Percentiles rank a stretch among this genome's conserved stretches.
phyloP scores from a whole-genome alignment of 2,113 vertebrate genomes.

The Deroptyus accipitrinus region DNA sequence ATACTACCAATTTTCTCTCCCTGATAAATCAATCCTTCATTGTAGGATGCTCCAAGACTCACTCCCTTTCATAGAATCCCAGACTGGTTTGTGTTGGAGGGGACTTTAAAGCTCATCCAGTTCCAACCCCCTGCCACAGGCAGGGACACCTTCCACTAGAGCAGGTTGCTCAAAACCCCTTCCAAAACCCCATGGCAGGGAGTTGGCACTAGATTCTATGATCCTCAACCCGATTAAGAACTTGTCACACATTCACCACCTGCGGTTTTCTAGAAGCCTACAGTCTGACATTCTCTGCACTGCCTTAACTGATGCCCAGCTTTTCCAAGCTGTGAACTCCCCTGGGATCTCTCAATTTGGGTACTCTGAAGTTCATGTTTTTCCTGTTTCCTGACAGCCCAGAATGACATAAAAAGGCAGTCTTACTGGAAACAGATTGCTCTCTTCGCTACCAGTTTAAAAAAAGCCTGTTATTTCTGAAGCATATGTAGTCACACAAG shows the following conservation, averaged over 20 bases:
- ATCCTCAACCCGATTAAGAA: not conserved
- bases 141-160: not conserved
- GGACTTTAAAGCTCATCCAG: not conserved
- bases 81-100: not conserved
- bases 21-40: not conserved
- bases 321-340: not conserved
- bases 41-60: not conserved
- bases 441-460: not conserved
- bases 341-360: not conserved
- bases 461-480: not conserved
- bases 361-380: not conserved
- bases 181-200: not conserved
- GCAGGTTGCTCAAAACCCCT: not conserved
- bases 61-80: not conserved
- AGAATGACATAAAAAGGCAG: not conserved
- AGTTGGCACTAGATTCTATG: not conserved
- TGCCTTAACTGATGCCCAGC: not conserved
- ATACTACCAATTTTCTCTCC: not conserved
- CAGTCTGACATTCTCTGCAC: not conserved
- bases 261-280: not conserved
- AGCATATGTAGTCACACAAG: not conserved
- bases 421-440: not conserved
- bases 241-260: not conserved
- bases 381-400: not conserved
- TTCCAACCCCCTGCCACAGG: not conserved